Percentiles rank a stretch among this genome's conserved stretches.
Conservation (phyloP, 2,888 invertebrate genomes). For the Anticlea derivata region DNA sequence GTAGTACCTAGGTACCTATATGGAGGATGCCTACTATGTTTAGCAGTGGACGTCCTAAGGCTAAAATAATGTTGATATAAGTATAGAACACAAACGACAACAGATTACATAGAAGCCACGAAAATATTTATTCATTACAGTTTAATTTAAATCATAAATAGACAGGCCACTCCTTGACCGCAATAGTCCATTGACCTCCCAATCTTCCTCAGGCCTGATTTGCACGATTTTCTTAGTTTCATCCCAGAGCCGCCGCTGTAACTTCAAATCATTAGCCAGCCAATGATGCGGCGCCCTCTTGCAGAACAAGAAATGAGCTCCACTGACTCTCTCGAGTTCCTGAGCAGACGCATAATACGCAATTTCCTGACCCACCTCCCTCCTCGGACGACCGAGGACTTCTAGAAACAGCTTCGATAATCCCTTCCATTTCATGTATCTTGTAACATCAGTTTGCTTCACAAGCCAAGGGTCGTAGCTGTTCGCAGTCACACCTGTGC, state of each 20-base stretch:
- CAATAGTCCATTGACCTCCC: background rate
- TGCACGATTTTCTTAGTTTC: conserved; percentile 59
- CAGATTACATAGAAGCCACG: too few species aligned
- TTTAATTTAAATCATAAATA: too few species aligned
- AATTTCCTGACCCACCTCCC: conserved; percentile 62
- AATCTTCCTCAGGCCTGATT: conserved; percentile 48
- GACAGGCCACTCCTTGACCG: too few species aligned
- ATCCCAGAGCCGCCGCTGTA: conserved; percentile 61
- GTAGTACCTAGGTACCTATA: too few species aligned
- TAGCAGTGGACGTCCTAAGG: too few species aligned
- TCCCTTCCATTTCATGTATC: conserved; percentile 46
- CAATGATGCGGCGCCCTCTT: conserved; percentile 57
- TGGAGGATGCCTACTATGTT: too few species aligned
- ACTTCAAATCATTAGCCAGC: conserved; percentile 47
- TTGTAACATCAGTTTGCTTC: conserved; percentile 56
- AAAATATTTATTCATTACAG: too few species aligned
- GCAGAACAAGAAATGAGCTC: conserved; percentile 65
- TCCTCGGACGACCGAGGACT: conserved; percentile 57
- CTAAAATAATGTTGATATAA: too few species aligned
- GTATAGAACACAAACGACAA: too few species aligned
- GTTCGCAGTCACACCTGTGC: conserved; percentile 85
- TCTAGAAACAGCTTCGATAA: conserved; percentile 51
- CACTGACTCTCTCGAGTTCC: conserved; percentile 51
- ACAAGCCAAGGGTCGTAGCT: conserved; percentile 82
- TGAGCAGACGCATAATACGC: conserved; percentile 59